A percentile compares a stretch with the other conserved stretches of the same genome.
Evolutionary conservation across 2,888 invertebrate genomes (phyloP).

Genomic region (Holacanthella duospinosa): DNA sequence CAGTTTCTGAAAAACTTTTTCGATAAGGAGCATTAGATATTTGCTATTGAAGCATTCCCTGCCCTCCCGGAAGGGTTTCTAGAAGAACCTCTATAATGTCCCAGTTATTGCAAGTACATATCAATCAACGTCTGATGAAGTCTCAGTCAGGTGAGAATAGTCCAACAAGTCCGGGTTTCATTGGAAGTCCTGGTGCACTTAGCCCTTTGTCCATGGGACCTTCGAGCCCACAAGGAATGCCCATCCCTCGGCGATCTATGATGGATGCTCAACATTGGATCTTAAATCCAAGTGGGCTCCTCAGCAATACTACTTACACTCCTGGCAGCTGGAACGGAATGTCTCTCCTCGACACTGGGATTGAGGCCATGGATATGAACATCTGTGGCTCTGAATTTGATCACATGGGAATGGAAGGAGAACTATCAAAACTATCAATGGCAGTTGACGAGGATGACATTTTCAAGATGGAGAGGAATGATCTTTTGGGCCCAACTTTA

Average conservation of each 20-base stretch:
- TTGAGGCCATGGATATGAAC: conserved; percentile 28
- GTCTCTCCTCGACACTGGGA: conserved; percentile 17
- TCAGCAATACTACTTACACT: background rate
- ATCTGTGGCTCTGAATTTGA: conserved; percentile 16
- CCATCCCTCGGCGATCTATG: conserved; percentile 25
- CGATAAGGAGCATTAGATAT: background rate
- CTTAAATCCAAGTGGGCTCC: conserved; percentile 14
- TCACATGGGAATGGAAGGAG: conserved; percentile 31
- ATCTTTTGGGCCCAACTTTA: conserved; percentile 71
- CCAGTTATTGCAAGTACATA: conserved; percentile 36
- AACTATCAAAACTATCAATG: conserved; percentile 37
- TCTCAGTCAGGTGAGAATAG: conserved; percentile 34
- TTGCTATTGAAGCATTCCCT: too few species aligned
- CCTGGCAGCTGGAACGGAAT: conserved; percentile 24
- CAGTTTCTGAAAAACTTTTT: background rate
- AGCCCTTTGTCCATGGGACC: conserved; percentile 36
- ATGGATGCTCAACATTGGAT: conserved; percentile 32
- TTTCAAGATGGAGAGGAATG: conserved; percentile 77
- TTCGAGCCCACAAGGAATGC: conserved; percentile 38
- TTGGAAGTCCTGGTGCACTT: conserved; percentile 32
- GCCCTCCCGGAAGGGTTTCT: too few species aligned
- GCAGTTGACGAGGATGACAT: conserved; percentile 68
- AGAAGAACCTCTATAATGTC: too few species aligned
- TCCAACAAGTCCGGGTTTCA: conserved; percentile 27
- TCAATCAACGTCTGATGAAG: conserved; percentile 34